Evolutionary conservation across 2,113 vertebrate genomes (phyloP), one percentile per base, ranked within the genome.

Genomic region (Rhinopomastus cyanomelas): DNA sequence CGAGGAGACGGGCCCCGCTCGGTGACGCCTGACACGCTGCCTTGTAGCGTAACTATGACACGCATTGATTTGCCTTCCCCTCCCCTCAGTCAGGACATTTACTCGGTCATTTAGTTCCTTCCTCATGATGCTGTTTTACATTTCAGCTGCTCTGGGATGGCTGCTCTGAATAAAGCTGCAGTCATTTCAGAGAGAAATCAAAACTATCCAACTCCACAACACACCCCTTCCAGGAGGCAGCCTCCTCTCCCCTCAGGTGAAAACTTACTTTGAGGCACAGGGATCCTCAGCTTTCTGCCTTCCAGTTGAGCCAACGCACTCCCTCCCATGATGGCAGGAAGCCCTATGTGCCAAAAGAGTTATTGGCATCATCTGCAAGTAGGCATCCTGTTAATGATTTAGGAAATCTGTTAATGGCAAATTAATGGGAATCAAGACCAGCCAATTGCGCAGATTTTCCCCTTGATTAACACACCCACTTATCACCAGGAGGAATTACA

Each of bases 381-480:
- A 84, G 87, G 80, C 89, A 68, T 91, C 74, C 80, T 91, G 87
- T 66, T 89, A 93, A 92, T 80, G 88, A 92, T 76, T 95, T 81
- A 76, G 94, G 91, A 93, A 93, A 93, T 90, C 94, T 95, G 90
- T 75, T 90, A 94, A 96, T 85, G 69, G 72, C 60, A 90, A 93
- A 93, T 93, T 94, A 93, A 95, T 93, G 95, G 78, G 87, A 88
- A 93, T 90, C 69, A 34, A 80, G 61, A 93, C 73, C 91, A 92
- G 83, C 68, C 89, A 90, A 62, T 93, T 95, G 93, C 92, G 72
- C 85, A 93, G 78, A 90, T 92, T 90, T 95, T 87, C 87, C 81
- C 75, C 92, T 87, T 89, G 91, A 92, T 85, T 88, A 93, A 90
- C 84, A 90, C 90, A 55, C 91, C 81, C 91, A 85, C 94, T 93